phyloP scores from a whole-genome alignment of 2,797 vertebrate genomes.

The Heteromormyrus szaboi region DNA sequence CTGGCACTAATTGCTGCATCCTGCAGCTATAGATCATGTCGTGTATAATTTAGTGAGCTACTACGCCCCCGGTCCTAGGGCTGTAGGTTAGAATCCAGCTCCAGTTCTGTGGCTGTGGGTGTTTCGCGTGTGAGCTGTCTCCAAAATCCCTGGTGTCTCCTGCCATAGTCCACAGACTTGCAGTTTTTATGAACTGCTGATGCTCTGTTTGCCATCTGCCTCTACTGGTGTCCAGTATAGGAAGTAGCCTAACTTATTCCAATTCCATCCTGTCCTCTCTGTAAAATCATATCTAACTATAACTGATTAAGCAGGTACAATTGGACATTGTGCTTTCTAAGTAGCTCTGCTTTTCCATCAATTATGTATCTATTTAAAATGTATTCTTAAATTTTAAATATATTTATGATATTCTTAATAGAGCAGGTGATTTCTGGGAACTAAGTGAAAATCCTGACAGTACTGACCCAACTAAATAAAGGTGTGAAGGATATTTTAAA shows the following conservation, averaged over 20 bases:
- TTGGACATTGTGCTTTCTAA: not conserved
- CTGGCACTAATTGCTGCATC: not conserved
- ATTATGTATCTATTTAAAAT: not conserved
- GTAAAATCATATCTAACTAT: not conserved
- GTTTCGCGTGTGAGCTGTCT: not conserved
- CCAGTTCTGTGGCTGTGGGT: not conserved
- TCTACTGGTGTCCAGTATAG: not conserved
- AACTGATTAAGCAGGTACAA: not conserved
- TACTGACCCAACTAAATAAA: conserved; percentile 3
- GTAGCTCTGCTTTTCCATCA: not conserved
- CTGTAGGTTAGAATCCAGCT: not conserved
- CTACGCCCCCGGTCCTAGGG: not conserved
- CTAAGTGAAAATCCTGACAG: not conserved
- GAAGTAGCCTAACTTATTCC: not conserved
- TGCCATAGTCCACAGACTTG: not conserved
- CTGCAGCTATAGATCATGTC: not conserved
- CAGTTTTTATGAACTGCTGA: not conserved
- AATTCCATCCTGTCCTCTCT: not conserved
- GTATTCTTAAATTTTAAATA: not conserved
- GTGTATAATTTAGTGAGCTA: not conserved
- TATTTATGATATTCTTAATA: not conserved
- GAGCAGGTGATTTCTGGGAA: not conserved
- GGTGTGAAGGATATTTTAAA: not conserved
- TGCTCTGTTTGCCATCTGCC: not conserved
- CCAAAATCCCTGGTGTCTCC: not conserved